Evolutionary conservation across 2,888 invertebrate genomes (phyloP).

Genomic region (Eugnorisma glareosa): DNA sequence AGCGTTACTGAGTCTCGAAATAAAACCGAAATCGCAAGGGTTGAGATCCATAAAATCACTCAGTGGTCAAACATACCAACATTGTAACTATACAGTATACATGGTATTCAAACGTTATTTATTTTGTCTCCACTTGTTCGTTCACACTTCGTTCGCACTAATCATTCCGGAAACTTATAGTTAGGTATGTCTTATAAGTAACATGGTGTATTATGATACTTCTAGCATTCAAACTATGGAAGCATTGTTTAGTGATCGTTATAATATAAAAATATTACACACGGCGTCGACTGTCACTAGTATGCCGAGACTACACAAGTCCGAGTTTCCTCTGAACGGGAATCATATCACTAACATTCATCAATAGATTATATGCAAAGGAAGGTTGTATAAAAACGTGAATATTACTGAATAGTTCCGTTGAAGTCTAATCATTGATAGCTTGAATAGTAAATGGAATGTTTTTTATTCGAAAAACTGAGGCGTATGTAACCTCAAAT

Average conservation of each 20-base stretch:
- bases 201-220: slow-evolving; percentile 73
- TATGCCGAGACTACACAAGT: slow-evolving; percentile 46
- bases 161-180: slow-evolving; percentile 70
- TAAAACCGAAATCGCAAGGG: slow-evolving; percentile 70
- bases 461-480: slow-evolving; percentile 67
- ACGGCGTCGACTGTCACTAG: slow-evolving; percentile 34
- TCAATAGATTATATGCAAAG: slow-evolving; percentile 47
- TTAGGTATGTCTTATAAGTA: slow-evolving; percentile 75
- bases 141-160: slow-evolving; percentile 73
- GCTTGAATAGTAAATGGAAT: slow-evolving; percentile 59
- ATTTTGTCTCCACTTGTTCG: slow-evolving; percentile 82
- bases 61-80: slow-evolving; percentile 74
- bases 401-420: slow-evolving; percentile 55
- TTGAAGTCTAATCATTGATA: slow-evolving; percentile 50
- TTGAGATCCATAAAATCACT: slow-evolving; percentile 88
- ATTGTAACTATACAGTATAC: slow-evolving; percentile 71
- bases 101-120: slow-evolving; percentile 53
- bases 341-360: slow-evolving; percentile 54
- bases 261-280: slow-evolving; percentile 55
- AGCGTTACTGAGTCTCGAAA: slow-evolving; percentile 57
- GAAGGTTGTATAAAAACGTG: slow-evolving; percentile 59
- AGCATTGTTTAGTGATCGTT: slow-evolving; percentile 51
- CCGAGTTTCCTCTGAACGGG: slow-evolving; percentile 38
- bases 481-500: slow-evolving; percentile 62
- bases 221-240: slow-evolving; percentile 57